These are phyloP conservation scores for Drosophila navojoa DNA, from an alignment of 1,140 invertebrate species.

Conservation along the genomic window DNA sequence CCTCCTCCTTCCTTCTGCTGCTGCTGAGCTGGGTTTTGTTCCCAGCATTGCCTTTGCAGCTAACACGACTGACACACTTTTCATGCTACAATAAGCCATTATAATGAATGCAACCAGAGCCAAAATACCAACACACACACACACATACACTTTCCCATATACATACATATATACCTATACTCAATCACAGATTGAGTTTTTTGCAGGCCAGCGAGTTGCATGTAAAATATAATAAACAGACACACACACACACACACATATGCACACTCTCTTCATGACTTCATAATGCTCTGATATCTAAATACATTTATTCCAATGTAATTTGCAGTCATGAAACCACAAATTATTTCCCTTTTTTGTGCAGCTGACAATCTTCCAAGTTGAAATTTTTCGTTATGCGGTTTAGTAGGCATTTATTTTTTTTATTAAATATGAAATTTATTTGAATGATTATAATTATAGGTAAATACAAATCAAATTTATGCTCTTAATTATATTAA, in stretches of 20 bases:
- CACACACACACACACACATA: too few species aligned
- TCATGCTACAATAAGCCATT: constrained; percentile 81
- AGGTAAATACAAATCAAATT: too few species aligned
- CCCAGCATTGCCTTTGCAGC: constrained; percentile 49
- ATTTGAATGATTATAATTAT: too few species aligned
- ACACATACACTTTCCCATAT: neutral
- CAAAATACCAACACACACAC: constrained; percentile 67
- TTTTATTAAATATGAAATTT: too few species aligned
- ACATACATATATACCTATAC: neutral
- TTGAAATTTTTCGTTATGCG: too few species aligned
- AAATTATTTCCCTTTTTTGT: neutral
- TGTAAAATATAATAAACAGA: neutral
- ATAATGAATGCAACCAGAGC: constrained; percentile 74
- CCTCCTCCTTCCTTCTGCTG: neutral
- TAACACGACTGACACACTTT: constrained; percentile 79
- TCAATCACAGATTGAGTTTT: constrained; percentile 6
- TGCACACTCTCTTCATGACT: constrained; percentile 9
- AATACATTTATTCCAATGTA: constrained; percentile 22
- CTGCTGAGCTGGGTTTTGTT: constrained; percentile 35
- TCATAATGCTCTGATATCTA: constrained; percentile 26
- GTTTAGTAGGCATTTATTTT: too few species aligned
- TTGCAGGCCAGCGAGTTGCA: constrained; percentile 14
- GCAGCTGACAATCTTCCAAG: too few species aligned
- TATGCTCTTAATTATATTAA: too few species aligned
- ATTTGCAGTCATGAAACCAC: constrained; percentile 29